Conservation (phyloP, 2,113 vertebrate species). For the Poecilia latipinna region DNA sequence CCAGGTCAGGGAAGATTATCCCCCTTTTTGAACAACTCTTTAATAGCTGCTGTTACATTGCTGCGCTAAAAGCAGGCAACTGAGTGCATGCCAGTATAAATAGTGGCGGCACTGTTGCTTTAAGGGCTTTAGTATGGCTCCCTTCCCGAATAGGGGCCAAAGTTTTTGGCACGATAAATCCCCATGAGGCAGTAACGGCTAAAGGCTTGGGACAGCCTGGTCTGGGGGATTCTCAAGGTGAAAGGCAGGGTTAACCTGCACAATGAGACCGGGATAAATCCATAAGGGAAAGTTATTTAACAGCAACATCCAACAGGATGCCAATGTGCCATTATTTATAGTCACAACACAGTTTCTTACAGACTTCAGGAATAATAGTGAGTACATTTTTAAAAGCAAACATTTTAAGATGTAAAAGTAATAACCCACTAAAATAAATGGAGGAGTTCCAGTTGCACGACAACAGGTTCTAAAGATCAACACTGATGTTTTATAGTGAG, state of each 20-base stretch:
- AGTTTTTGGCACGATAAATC: background rate
- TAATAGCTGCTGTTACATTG: background rate
- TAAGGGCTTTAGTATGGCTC: background rate
- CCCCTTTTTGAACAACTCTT: background rate
- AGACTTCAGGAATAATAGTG: background rate
- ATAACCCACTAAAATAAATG: background rate
- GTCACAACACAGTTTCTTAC: background rate
- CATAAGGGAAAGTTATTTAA: background rate
- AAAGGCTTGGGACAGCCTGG: background rate
- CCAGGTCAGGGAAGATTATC: background rate
- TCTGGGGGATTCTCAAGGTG: background rate
- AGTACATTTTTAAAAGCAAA: background rate
- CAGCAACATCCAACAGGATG: background rate
- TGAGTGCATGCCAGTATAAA: background rate
- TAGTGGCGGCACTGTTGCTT: background rate
- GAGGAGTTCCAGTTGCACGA: background rate
- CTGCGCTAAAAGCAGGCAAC: background rate
- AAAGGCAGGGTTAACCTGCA: background rate
- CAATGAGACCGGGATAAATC: background rate
- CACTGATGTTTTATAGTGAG: background rate
- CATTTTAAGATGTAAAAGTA: background rate
- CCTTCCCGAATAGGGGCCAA: background rate
- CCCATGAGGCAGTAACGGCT: background rate
- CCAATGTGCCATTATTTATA: background rate
- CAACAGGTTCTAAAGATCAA: background rate